phyloP scores from a whole-genome alignment of 2,888 invertebrate genomes.

The Habrosyne pyritoides region DNA sequence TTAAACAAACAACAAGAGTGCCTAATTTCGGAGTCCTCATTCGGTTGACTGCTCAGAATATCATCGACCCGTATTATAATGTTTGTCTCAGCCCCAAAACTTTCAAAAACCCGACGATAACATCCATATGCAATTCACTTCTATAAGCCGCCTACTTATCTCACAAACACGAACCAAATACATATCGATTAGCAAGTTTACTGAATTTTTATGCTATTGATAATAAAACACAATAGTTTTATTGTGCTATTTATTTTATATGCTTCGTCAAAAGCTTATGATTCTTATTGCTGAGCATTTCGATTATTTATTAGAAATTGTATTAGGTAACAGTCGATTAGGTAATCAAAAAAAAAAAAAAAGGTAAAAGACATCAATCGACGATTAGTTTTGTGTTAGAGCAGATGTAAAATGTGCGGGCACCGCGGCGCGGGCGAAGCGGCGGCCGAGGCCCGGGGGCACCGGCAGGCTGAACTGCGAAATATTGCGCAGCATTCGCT shows the following conservation, averaged over 20 bases:
- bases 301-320: no score
- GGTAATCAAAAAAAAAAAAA: not conserved
- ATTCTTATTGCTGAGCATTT: no score
- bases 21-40: constrained; percentile 21
- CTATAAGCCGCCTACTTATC: constrained; percentile 36
- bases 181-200: constrained; percentile 52
- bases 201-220: constrained; percentile 8
- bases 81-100: constrained; percentile 48
- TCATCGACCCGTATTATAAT: constrained; percentile 29
- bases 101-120: constrained; percentile 31
- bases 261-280: not conserved
- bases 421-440: not conserved
- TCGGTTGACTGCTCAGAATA: constrained; percentile 24
- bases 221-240: not conserved
- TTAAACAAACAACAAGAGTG: not conserved
- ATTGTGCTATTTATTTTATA: not conserved
- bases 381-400: not conserved
- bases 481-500: constrained; percentile 79
- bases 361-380: not conserved
- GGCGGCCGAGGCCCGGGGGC: constrained; percentile 42
- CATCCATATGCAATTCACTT: constrained; percentile 54
- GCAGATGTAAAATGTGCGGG: not conserved
- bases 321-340: no score
- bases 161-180: constrained; percentile 66
- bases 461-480: constrained; percentile 67